Evolutionary conservation across 2,797 vertebrate species (phyloP), one percentile per base, ranked within the genome.

Genomic region (Vespertilio murinus): DNA sequence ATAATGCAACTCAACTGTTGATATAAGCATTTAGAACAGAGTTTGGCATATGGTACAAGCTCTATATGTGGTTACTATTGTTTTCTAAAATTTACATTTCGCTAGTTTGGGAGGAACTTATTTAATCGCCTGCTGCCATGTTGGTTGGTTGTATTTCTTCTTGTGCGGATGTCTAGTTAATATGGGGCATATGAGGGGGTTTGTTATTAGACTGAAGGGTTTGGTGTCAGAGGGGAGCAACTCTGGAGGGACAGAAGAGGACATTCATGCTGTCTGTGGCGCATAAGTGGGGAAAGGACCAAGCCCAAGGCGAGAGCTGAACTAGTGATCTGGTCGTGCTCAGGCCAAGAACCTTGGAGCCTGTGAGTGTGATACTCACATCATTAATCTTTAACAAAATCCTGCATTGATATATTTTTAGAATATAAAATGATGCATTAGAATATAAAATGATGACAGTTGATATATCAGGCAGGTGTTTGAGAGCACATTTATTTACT

Each of bases 401-500:
- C 49, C 25, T 30, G 1, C 49, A 9, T 6, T 69, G 42, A 12
- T 56, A 8, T 10, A 9, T 64, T 65, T 89, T 90, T 75, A 38
- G 80, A 65, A 67, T 59, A 35, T 28, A n/a, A 91, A 80, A 71
- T 73, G 35, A 70, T 52, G 33, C 59, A 11, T 38, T 42, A 54
- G 84, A 70, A 61, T 59, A 35, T 28, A n/a, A 91, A 80, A 71
- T 73, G 35, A 70, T 75, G 93, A 17, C 75, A n/a, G 45, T 74
- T 45, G 90, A 70, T 28, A 38, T 45, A 59, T 12, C 45, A 9
- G 35, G 40, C 25, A 12, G 42, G n/a, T 18, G 45, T 56, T 23
- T 25, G 92, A 74, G 82, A 71, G 64, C 38, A n/a, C 13, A 10
- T 47, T 9, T 79, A 47, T 91, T 78, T 71, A 47, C 54, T n/a